Evolutionary conservation across 2,797 vertebrate species (phyloP).

Genomic region (Molossus alvarezi): DNA sequence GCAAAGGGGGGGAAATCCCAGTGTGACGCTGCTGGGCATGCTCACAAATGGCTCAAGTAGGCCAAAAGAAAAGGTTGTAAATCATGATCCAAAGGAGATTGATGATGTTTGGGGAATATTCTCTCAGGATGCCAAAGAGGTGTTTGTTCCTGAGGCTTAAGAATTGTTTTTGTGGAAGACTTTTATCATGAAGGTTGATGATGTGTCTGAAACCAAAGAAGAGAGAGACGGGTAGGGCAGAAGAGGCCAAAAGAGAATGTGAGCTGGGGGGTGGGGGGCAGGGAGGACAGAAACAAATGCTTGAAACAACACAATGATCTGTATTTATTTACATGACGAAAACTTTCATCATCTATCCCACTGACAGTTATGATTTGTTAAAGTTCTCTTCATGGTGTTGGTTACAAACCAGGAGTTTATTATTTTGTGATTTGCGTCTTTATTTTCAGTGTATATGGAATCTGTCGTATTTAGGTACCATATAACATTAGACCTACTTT

Average conservation of each 20-base stretch:
- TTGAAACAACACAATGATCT: slow-evolving; percentile 86
- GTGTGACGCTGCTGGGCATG: slow-evolving; percentile 79
- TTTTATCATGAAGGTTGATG: slow-evolving; percentile 92
- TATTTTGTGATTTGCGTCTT: slow-evolving; percentile 89
- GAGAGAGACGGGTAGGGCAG: slow-evolving; percentile 43
- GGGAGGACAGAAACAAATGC: slow-evolving; percentile 67
- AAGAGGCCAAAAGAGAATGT: background rate
- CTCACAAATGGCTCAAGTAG: slow-evolving; percentile 84
- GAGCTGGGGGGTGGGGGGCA: slow-evolving; percentile 49
- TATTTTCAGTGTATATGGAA: slow-evolving; percentile 82
- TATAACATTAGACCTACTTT: slow-evolving; percentile 70
- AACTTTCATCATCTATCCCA: slow-evolving; percentile 85
- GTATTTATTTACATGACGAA: slow-evolving; percentile 89
- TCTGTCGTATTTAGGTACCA: slow-evolving; percentile 78
- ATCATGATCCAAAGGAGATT: slow-evolving; percentile 91
- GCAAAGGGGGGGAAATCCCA: slow-evolving; percentile 88
- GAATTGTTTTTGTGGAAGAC: slow-evolving; percentile 91
- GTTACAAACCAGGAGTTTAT: slow-evolving; percentile 87
- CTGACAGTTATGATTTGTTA: slow-evolving; percentile 89
- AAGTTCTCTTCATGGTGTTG: slow-evolving; percentile 88
- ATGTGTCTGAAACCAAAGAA: slow-evolving; percentile 88
- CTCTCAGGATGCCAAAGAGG: slow-evolving; percentile 90
- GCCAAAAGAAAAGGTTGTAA: slow-evolving; percentile 89
- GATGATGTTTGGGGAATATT: slow-evolving; percentile 90
- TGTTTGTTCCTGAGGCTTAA: slow-evolving; percentile 91